A percentile compares a stretch with the other conserved stretches of the same genome.
Evolutionary conservation across 1,140 invertebrate genomes (phyloP).

Genomic region (Tetramorium simillimum): DNA sequence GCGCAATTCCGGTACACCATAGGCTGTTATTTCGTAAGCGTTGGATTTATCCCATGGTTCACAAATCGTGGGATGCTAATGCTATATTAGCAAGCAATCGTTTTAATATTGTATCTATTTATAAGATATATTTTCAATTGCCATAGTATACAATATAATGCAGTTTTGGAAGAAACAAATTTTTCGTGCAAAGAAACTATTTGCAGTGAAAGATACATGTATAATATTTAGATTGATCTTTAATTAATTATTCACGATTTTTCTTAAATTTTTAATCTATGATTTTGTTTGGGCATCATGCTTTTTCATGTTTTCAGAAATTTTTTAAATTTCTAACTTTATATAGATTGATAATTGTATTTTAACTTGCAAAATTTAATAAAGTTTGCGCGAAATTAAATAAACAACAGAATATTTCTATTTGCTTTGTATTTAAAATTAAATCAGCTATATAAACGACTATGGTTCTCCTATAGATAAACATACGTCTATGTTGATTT

Average conservation of each 20-base stretch:
- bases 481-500: background rate
- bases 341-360: background rate
- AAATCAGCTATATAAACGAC: background rate
- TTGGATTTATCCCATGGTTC: slow-evolving; percentile 35
- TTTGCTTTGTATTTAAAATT: no score
- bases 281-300: background rate
- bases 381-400: no score
- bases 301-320: background rate
- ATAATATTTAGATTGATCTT: background rate
- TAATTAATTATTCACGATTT: background rate
- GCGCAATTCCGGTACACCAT: background rate
- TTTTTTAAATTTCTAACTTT: background rate
- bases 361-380: background rate
- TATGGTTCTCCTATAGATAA: background rate
- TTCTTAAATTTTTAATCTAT: background rate
- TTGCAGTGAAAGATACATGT: background rate
- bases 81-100: background rate
- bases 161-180: background rate
- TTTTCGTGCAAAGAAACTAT: background rate
- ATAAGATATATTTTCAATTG: background rate
- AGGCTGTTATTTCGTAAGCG: slow-evolving; percentile 11
- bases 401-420: no score
- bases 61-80: background rate
- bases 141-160: background rate
- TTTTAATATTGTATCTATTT: background rate